These are phyloP conservation scores for Telmatherina bonti DNA, from an alignment of 2,797 vertebrate species.

Conservation along the genomic window DNA sequence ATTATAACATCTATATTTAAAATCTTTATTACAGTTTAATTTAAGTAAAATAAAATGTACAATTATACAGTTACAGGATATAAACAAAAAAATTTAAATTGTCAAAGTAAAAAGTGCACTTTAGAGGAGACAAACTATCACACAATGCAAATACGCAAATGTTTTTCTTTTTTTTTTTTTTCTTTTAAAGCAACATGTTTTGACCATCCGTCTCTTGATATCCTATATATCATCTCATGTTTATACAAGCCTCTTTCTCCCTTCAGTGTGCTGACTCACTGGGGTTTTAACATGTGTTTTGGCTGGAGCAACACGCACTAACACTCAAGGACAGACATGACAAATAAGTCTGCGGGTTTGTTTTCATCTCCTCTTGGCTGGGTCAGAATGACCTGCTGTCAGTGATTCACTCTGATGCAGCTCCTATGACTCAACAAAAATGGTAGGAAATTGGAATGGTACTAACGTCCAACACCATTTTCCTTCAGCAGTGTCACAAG, in stretches of 20 bases:
- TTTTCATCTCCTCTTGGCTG: slow-evolving; percentile 43
- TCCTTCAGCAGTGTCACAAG: slow-evolving; percentile 31
- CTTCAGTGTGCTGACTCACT: slow-evolving; percentile 35
- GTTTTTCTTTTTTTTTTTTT: no score
- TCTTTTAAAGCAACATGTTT: slow-evolving; percentile 38
- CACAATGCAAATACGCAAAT: slow-evolving; percentile 49
- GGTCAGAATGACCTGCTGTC: slow-evolving; percentile 36
- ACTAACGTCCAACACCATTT: slow-evolving; percentile 32
- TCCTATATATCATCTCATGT: slow-evolving; percentile 17
- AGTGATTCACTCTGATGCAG: slow-evolving; percentile 44
- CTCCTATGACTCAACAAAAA: slow-evolving; percentile 38
- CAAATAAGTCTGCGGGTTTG: slow-evolving; percentile 32
- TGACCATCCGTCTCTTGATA: slow-evolving; percentile 51
- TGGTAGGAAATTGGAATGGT: slow-evolving; percentile 12
- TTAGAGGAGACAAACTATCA: slow-evolving; percentile 71
- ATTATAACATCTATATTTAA: slow-evolving; percentile 71
- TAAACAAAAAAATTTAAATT: slow-evolving; percentile 64
- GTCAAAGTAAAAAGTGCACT: slow-evolving; percentile 85
- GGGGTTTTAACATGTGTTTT: slow-evolving; percentile 36
- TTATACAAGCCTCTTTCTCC: slow-evolving; percentile 18
- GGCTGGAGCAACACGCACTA: slow-evolving; percentile 32
- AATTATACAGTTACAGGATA: slow-evolving; percentile 83
- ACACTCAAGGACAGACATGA: slow-evolving; percentile 25
- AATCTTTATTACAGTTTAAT: slow-evolving; percentile 78
- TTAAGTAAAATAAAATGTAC: slow-evolving; percentile 82